These are phyloP conservation scores for Ibidorhyncha struthersii DNA, from an alignment of 2,113 vertebrate genomes.

Conservation along the genomic window DNA sequence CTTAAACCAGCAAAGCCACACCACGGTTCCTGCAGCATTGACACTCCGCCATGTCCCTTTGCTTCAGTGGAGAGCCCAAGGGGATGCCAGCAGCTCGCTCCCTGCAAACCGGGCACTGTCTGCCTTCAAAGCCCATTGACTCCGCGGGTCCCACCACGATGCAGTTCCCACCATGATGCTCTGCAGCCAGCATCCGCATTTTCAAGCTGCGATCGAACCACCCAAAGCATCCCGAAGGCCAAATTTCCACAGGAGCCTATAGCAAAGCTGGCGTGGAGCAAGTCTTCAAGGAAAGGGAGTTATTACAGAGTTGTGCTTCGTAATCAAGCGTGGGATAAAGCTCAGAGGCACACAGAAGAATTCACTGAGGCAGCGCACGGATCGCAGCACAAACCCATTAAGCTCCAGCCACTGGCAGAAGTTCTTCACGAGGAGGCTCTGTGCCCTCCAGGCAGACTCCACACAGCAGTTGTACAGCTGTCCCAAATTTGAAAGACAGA, in stretches of 20 bases:
- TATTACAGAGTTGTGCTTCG: accelerated
- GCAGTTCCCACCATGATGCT: accelerated
- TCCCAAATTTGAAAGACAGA: neutral
- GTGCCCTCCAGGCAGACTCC: neutral
- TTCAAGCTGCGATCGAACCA: accelerated
- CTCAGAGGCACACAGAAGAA: neutral
- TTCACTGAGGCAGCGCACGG: accelerated
- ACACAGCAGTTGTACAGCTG: constrained; percentile 23
- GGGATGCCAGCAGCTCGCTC: neutral
- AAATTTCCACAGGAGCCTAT: neutral
- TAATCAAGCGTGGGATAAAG: neutral
- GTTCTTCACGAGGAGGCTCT: neutral
- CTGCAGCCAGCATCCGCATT: neutral
- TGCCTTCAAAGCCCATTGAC: neutral
- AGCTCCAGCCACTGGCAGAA: neutral
- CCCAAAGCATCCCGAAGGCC: neutral
- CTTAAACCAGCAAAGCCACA: neutral
- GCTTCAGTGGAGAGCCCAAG: accelerated
- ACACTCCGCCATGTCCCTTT: neutral
- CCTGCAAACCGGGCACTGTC: accelerated
- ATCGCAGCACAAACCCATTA: neutral
- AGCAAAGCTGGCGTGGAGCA: neutral
- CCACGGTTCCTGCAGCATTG: neutral
- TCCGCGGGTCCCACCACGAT: accelerated
- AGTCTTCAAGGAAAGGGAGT: neutral